A percentile compares a stretch with the other conserved stretches of the same genome.
phyloP scores from a whole-genome alignment of 2,113 vertebrate genomes.

The Oncorhynchus kisutch region DNA sequence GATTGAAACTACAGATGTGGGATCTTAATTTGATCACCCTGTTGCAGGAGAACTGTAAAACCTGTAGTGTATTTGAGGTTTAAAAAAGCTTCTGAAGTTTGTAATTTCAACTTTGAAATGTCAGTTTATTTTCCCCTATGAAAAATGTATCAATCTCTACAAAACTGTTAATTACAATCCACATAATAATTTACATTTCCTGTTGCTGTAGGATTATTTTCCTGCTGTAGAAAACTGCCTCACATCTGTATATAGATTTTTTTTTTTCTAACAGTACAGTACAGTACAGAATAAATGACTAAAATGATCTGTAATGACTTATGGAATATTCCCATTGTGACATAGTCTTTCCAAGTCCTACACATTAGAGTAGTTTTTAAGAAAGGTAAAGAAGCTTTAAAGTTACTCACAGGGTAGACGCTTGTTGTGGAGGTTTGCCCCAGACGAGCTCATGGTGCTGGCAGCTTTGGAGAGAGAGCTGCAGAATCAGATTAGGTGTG shows the following conservation, averaged over 20 bases:
- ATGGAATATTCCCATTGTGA: neutral
- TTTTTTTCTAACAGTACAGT: neutral
- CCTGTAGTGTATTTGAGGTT: too few relatives aligned
- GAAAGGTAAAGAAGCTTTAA: neutral
- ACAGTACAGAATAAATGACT: neutral
- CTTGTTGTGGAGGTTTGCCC: conserved; percentile 64
- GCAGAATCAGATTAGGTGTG: neutral
- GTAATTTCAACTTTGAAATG: too few relatives aligned
- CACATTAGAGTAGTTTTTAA: neutral
- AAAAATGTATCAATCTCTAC: too few relatives aligned
- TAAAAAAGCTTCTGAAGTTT: too few relatives aligned
- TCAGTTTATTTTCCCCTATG: too few relatives aligned
- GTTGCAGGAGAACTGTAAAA: too few relatives aligned
- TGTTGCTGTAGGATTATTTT: too few relatives aligned
- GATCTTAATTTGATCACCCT: too few relatives aligned
- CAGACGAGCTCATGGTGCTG: conserved; percentile 70
- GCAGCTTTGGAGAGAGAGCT: conserved; percentile 12
- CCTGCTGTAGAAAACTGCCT: too few relatives aligned
- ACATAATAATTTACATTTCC: too few relatives aligned
- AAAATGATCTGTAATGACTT: neutral
- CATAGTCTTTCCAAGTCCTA: neutral
- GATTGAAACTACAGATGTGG: neutral
- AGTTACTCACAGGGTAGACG: conserved; percentile 67
- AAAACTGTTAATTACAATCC: too few relatives aligned
- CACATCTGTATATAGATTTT: neutral